Evolutionary conservation across 2,888 invertebrate genomes (phyloP).

Genomic region (Chloroclysta siterata): DNA sequence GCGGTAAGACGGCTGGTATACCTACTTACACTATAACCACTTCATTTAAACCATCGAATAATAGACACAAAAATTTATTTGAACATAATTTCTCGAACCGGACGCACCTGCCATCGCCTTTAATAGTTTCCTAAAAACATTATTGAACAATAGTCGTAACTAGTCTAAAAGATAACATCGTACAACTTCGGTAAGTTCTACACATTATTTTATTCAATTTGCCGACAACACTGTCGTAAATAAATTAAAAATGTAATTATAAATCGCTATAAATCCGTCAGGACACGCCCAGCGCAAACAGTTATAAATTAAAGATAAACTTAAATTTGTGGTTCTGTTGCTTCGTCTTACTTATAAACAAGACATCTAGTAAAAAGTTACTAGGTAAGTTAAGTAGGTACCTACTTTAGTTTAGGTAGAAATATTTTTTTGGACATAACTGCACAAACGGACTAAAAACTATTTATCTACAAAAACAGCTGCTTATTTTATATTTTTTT

Average conservation of each 20-base stretch:
- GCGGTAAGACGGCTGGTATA: no score
- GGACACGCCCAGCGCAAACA: slow-evolving; percentile 57
- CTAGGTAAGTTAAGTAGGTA: no score
- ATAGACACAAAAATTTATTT: slow-evolving; percentile 5
- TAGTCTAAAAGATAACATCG: slow-evolving; percentile 66
- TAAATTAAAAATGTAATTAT: slow-evolving; percentile 83
- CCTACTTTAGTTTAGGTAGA: no score
- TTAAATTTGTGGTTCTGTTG: slow-evolving; percentile 22
- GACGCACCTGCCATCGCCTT: slow-evolving; percentile 38
- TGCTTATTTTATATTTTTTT: no score
- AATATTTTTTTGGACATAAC: no score
- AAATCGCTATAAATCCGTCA: slow-evolving; percentile 79
- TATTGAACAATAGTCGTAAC: slow-evolving; percentile 30
- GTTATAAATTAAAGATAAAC: slow-evolving; percentile 19
- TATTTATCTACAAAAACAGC: no score
- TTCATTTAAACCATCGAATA: background rate
- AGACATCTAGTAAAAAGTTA: no score
- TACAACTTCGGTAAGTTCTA: slow-evolving; percentile 5
- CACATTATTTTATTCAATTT: slow-evolving; percentile 69
- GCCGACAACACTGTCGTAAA: slow-evolving; percentile 75
- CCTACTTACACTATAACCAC: background rate
- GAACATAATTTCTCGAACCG: slow-evolving; percentile 23
- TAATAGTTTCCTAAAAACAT: slow-evolving; percentile 31
- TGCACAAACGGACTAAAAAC: no score
- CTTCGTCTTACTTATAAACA: background rate